Evolutionary conservation across 2,113 vertebrate species (phyloP).

Genomic region (Xyrauchen texanus): DNA sequence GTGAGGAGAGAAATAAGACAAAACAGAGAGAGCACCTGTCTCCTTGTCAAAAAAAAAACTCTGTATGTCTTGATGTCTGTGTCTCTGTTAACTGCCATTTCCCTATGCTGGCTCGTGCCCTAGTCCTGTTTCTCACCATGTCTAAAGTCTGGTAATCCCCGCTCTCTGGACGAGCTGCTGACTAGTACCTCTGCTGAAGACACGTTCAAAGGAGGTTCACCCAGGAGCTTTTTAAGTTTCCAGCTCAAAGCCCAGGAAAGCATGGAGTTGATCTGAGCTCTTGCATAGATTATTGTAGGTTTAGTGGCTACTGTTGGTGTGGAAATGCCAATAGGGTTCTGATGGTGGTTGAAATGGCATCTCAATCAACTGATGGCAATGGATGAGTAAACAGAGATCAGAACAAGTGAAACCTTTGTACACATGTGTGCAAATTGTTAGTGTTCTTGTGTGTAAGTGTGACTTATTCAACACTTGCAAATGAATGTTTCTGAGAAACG

Average conservation of each 20-base stretch:
- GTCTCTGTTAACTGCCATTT: neutral
- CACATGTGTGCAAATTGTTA: too few species aligned
- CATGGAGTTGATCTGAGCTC: neutral
- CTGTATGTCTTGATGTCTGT: slow-evolving; percentile 26
- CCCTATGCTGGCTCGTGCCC: neutral
- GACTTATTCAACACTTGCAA: too few species aligned
- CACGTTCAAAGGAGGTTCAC: slow-evolving; percentile 25
- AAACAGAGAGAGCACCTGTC: neutral
- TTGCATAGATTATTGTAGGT: slow-evolving; percentile 7
- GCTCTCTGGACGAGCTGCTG: slow-evolving; percentile 36
- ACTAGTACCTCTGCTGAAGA: neutral
- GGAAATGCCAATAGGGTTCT: too few species aligned
- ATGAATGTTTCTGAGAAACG: too few species aligned
- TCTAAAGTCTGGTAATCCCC: slow-evolving; percentile 43
- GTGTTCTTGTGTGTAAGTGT: too few species aligned
- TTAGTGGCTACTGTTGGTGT: neutral
- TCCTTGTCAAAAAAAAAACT: slow-evolving; percentile 26
- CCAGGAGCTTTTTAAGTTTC: slow-evolving; percentile 36
- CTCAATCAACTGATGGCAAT: too few species aligned
- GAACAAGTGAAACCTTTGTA: too few species aligned
- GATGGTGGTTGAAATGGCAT: too few species aligned
- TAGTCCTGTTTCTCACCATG: neutral
- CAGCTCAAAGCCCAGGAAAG: slow-evolving; percentile 20
- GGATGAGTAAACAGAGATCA: too few species aligned
- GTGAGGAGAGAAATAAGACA: slow-evolving; percentile 16